Conservation (phyloP, 53 echinoderm and acorn worm genomes). For the Echinarachnius parma region DNA sequence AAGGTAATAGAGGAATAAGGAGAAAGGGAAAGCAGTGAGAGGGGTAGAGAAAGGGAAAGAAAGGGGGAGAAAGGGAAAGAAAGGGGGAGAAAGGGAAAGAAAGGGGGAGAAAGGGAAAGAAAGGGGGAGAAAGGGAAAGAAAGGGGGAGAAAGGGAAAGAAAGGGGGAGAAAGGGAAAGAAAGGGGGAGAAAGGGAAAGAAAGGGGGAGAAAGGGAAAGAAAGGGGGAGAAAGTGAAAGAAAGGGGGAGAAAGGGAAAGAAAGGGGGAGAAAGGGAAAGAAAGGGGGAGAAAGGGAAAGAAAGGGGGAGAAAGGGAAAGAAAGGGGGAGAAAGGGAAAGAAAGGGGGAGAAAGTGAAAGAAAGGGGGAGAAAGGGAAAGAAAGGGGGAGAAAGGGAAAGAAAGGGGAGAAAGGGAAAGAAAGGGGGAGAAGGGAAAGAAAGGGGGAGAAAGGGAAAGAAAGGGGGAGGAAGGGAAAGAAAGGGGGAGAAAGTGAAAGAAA, state of each 20-base stretch:
- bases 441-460: not conserved
- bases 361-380: not conserved
- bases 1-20: not conserved
- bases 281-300: not conserved
- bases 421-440: not conserved
- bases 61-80: not conserved
- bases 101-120: not conserved
- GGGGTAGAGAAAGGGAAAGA: not conserved
- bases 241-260: not conserved
- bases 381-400: not conserved
- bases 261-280: not conserved
- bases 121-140: not conserved
- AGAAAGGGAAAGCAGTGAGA: not conserved
- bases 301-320: not conserved
- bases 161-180: conserved; percentile 1
- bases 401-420: not conserved
- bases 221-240: not conserved
- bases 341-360: not conserved
- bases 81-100: conserved; percentile 9
- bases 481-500: not conserved
- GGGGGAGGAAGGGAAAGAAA: not conserved
- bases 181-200: not conserved
- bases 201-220: not conserved
- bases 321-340: not conserved
- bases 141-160: not conserved